A percentile compares a stretch with the other conserved stretches of the same genome.
Conservation (phyloP, 1,140 invertebrate genomes). For the Drosophila pruinosa region DNA sequence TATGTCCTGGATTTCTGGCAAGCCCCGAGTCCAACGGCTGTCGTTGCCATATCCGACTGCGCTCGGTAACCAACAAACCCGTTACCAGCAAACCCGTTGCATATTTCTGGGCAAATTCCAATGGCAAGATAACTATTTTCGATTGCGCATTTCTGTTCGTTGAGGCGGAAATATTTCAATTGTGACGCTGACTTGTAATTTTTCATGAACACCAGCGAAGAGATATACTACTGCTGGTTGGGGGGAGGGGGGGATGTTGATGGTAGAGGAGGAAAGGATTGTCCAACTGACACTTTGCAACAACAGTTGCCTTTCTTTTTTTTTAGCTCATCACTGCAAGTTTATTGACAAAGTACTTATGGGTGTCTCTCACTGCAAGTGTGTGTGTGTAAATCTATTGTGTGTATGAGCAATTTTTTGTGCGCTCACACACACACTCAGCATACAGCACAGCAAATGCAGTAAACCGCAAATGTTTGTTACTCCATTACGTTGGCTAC, state of each 20-base stretch:
- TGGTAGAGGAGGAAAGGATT: not conserved
- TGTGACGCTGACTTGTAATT: slow-evolving; percentile 80
- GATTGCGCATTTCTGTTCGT: slow-evolving; percentile 79
- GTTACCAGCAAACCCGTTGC: slow-evolving; percentile 25
- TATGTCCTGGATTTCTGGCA: slow-evolving; percentile 9
- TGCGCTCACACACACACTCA: not conserved
- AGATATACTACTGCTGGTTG: not conserved
- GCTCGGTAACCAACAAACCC: not conserved
- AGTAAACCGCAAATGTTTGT: slow-evolving; percentile 77
- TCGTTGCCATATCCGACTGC: slow-evolving; percentile 45
- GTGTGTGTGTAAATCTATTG: slow-evolving; percentile 11
- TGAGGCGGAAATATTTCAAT: slow-evolving; percentile 81
- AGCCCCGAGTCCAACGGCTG: not conserved
- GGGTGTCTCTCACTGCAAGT: not conserved
- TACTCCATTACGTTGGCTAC: slow-evolving; percentile 66
- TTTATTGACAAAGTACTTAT: slow-evolving; percentile 35
- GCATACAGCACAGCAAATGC: slow-evolving; percentile 38
- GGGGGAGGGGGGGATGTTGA: not conserved
- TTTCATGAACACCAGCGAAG: slow-evolving; percentile 64
- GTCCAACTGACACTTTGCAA: slow-evolving; percentile 41
- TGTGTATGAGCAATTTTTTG: slow-evolving; percentile 11
- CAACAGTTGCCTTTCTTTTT: slow-evolving; percentile 17
- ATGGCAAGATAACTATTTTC: slow-evolving; percentile 77
- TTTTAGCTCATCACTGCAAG: slow-evolving; percentile 45
- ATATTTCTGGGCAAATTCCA: slow-evolving; percentile 69